Percentiles rank a stretch among this genome's conserved stretches.
Conservation (phyloP, 1,140 invertebrate genomes). For the Trachymyrmex cornetzi region DNA sequence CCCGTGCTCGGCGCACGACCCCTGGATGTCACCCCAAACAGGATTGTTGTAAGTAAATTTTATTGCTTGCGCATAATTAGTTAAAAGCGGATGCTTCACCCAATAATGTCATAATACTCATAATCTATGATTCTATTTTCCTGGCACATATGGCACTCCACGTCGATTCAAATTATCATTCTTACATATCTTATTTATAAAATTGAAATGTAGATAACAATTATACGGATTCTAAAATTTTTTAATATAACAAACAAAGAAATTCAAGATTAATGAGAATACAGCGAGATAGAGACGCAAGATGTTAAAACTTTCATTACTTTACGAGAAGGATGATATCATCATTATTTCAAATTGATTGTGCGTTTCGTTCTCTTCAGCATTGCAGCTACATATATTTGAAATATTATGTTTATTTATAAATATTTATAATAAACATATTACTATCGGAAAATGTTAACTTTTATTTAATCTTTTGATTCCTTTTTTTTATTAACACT, state of each 20-base stretch:
- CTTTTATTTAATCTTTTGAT: neutral
- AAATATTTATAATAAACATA: neutral
- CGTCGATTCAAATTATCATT: neutral
- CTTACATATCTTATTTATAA: neutral
- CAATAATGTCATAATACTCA: constrained; percentile 1
- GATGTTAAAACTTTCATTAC: no score
- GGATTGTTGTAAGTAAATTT: constrained; percentile 89
- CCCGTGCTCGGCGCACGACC: constrained; percentile 90
- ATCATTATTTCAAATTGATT: no score
- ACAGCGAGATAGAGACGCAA: no score
- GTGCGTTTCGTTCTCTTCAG: no score
- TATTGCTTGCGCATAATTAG: constrained; percentile 5
- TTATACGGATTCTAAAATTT: no score
- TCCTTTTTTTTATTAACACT: neutral
- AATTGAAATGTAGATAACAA: no score
- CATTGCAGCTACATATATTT: no score
- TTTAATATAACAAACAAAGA: no score
- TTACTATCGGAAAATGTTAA: neutral
- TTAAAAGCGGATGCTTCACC: neutral
- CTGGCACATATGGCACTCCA: neutral
- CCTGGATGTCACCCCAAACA: constrained; percentile 90
- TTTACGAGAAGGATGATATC: no score
- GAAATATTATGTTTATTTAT: no score
- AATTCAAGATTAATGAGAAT: no score
- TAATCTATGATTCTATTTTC: constrained; percentile 4